Conservation (phyloP, 2,888 invertebrate species). For the Ichneumoninae sp. region DNA sequence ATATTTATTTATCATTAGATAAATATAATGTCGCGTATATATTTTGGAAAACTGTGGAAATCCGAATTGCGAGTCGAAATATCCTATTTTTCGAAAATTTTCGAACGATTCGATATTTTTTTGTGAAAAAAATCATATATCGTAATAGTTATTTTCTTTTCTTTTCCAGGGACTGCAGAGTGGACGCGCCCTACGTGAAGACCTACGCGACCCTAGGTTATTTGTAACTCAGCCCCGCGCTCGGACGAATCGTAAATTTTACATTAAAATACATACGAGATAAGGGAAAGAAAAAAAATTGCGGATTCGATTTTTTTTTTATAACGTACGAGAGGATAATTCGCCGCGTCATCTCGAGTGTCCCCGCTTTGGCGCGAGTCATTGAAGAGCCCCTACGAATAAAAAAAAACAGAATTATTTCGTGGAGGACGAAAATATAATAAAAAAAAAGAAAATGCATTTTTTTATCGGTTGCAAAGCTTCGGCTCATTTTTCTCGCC, state of each 20-base stretch:
- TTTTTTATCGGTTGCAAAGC: background rate
- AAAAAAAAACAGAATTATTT: slow-evolving; percentile 38
- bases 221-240: slow-evolving; percentile 87
- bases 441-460: background rate
- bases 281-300: slow-evolving; percentile 52
- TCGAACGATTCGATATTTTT: background rate
- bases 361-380: slow-evolving; percentile 61
- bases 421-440: slow-evolving; percentile 10
- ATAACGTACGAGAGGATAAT: slow-evolving; percentile 52
- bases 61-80: too few species aligned
- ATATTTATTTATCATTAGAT: too few species aligned
- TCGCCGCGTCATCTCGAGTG: slow-evolving; percentile 71
- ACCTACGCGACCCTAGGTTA: slow-evolving; percentile 97
- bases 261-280: slow-evolving; percentile 39
- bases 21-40: too few species aligned
- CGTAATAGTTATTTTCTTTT: slow-evolving; percentile 70
- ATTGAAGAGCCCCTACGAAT: slow-evolving; percentile 27
- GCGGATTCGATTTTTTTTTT: slow-evolving; percentile 72
- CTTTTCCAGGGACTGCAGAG: slow-evolving; percentile 92
- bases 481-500: slow-evolving; percentile 5
- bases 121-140: background rate
- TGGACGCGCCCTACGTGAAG: slow-evolving; percentile 96
- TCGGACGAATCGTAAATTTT: slow-evolving; percentile 45
- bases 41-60: too few species aligned
- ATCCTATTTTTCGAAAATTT: too few species aligned